Evolutionary conservation across 2,888 invertebrate genomes (phyloP).

Genomic region (Sphaerophoria taeniata): DNA sequence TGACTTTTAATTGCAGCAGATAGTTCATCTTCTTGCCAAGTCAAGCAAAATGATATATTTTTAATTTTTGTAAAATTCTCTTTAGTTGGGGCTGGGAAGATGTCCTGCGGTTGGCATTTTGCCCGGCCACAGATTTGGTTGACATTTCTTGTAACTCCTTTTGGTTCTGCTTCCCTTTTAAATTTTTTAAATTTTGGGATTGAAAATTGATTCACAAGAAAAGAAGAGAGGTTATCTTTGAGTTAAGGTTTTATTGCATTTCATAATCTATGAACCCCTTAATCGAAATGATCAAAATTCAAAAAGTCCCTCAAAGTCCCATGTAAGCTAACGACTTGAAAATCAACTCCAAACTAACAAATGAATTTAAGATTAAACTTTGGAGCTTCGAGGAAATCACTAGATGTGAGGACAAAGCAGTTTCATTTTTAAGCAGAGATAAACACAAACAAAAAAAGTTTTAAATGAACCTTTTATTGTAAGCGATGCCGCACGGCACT

Average conservation of each 20-base stretch:
- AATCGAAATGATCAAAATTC: no score
- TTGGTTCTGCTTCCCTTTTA: neutral
- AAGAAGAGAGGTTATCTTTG: no score
- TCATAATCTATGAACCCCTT: no score
- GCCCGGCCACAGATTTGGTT: conserved; percentile 7
- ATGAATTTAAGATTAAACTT: neutral
- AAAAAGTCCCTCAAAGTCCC: neutral
- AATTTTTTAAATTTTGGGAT: no score
- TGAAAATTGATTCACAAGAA: no score
- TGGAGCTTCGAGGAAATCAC: neutral
- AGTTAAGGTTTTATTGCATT: no score
- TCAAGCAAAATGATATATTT: conserved; percentile 9
- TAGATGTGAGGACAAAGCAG: neutral
- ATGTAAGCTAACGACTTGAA: neutral
- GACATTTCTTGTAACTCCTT: neutral
- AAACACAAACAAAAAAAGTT: conserved; percentile 43
- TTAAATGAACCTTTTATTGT: conserved; percentile 48
- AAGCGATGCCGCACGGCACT: neutral
- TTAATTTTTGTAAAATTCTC: conserved; percentile 2
- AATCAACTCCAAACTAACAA: conserved; percentile 1
- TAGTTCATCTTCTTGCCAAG: conserved; percentile 9
- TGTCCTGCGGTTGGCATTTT: neutral
- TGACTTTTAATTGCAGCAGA: conserved; percentile 14
- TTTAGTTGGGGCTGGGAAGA: no score
- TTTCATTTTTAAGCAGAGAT: conserved; percentile 15